Evolutionary conservation across 2,888 invertebrate genomes (phyloP).

Genomic region (Metellina segmentata): DNA sequence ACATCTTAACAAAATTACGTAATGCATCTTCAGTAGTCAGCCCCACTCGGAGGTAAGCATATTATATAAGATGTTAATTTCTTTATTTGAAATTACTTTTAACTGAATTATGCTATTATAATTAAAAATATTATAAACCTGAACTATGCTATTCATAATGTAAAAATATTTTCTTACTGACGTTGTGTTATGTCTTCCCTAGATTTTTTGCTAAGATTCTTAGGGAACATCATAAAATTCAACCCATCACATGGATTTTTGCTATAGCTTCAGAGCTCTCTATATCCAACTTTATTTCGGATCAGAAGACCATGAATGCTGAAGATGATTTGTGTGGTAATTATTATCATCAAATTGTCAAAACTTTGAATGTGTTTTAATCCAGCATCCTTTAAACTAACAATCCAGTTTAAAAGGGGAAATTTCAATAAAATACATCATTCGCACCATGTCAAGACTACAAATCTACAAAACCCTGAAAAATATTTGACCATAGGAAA

Average conservation of each 20-base stretch:
- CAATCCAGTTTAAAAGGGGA: too few species aligned
- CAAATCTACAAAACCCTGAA: too few species aligned
- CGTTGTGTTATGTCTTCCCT: slow-evolving; percentile 35
- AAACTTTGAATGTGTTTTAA: not conserved
- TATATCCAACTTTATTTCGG: slow-evolving; percentile 39
- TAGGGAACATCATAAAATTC: slow-evolving; percentile 20
- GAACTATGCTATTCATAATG: not conserved
- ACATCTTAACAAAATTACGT: slow-evolving; percentile 38
- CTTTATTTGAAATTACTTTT: not conserved
- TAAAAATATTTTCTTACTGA: not conserved
- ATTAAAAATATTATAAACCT: too few species aligned
- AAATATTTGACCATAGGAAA: too few species aligned
- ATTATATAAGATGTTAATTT: not conserved
- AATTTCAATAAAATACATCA: too few species aligned
- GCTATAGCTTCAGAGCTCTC: slow-evolving; percentile 55
- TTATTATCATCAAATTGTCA: not conserved
- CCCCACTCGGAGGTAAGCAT: slow-evolving; percentile 64
- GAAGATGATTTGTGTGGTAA: not conserved
- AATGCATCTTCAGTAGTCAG: slow-evolving; percentile 63
- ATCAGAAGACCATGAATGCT: not conserved
- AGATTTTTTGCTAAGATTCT: slow-evolving; percentile 64
- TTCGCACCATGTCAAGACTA: too few species aligned
- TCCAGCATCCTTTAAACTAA: too few species aligned
- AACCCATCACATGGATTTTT: slow-evolving; percentile 65
- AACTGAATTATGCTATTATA: too few species aligned